A percentile compares a stretch with the other conserved stretches of the same genome.
Conservation (phyloP, 2,797 vertebrate genomes). For the Varecia variegata region DNA sequence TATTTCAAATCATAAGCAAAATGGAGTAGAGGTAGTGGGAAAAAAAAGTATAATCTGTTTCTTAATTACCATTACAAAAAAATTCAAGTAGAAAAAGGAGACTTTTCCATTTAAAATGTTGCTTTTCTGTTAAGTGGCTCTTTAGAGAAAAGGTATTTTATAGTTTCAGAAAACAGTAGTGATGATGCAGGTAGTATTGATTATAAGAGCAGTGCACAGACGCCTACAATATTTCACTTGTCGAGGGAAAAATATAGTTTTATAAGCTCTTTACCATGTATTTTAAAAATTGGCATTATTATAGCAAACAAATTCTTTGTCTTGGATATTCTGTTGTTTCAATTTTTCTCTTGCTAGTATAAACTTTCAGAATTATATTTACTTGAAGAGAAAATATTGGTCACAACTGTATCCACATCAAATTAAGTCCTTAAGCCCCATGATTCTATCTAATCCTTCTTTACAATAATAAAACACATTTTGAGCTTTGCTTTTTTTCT, state of each 20-base stretch:
- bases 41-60: not conserved
- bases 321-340: not conserved
- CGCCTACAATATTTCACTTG: not conserved
- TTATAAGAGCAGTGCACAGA: not conserved
- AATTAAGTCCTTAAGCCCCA: not conserved
- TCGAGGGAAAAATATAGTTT: not conserved
- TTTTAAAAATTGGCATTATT: not conserved
- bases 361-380: not conserved
- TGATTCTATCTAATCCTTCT: not conserved
- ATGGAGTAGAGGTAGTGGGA: not conserved
- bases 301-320: not conserved
- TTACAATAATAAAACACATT: slow-evolving; percentile 7
- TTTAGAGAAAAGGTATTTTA: not conserved
- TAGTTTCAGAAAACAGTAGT: not conserved
- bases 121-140: not conserved
- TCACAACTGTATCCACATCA: not conserved
- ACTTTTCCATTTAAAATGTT: not conserved
- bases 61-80: not conserved
- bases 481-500: slow-evolving; percentile 29
- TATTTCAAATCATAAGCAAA: slow-evolving; percentile 30
- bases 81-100: not conserved
- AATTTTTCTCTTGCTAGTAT: not conserved
- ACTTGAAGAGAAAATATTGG: not conserved
- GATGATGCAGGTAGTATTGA: not conserved
- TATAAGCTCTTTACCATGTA: not conserved